Percentiles rank a stretch among this genome's conserved stretches.
These are phyloP conservation scores for Chrysolina oricalcia DNA, from an alignment of 2,888 invertebrate genomes.

Conservation along the genomic window DNA sequence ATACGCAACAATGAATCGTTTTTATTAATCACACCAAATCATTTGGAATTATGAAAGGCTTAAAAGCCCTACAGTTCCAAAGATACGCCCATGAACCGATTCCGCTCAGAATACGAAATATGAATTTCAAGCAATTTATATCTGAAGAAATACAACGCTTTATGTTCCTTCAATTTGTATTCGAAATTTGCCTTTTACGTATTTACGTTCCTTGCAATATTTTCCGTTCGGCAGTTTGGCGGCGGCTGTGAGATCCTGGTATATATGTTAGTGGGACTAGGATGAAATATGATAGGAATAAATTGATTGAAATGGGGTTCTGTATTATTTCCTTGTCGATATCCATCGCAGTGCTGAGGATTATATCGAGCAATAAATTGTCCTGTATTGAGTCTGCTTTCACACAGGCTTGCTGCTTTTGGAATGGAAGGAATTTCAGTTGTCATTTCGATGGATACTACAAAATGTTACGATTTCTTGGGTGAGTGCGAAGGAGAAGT, in stretches of 20 bases:
- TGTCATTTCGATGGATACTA: neutral
- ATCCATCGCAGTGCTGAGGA: neutral
- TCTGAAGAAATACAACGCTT: constrained; percentile 43
- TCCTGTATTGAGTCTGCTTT: neutral
- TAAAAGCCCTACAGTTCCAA: neutral
- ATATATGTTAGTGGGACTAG: constrained; percentile 12
- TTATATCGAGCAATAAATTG: constrained; percentile 12
- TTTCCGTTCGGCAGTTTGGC: constrained; percentile 35
- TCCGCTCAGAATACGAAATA: constrained; percentile 20
- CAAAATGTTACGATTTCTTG: neutral
- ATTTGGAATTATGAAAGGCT: neutral
- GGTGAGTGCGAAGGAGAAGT: too few species aligned
- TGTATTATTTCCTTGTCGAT: constrained; percentile 11
- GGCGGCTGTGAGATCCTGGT: constrained; percentile 9
- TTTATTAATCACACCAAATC: too few species aligned
- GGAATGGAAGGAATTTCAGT: neutral
- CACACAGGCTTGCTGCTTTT: neutral
- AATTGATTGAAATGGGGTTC: constrained; percentile 21
- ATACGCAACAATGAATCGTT: too few species aligned
- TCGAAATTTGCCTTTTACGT: constrained; percentile 43
- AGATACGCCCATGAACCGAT: constrained; percentile 13
- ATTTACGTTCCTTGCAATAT: constrained; percentile 40
- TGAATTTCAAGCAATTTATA: constrained; percentile 29
- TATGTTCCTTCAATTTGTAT: constrained; percentile 44
- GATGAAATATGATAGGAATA: constrained; percentile 25